Evolutionary conservation across 30 jellyfish, hydroid and myxozoan species (phyloP).

Genomic region (Catostylus mosaicus): DNA sequence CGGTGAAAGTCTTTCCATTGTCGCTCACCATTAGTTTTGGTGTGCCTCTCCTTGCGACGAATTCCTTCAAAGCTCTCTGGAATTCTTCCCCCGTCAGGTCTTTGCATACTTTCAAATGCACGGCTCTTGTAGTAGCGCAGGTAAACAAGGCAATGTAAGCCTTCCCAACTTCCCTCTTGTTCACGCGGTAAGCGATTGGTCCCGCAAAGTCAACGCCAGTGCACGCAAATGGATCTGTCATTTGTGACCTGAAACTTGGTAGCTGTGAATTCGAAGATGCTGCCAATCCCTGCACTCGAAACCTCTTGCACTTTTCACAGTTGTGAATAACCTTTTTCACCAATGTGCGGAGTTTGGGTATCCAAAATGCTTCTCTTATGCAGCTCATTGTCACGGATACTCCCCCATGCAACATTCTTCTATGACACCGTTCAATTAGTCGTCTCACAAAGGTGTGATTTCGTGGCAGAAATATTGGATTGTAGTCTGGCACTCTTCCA

Average conservation of each 20-base stretch:
- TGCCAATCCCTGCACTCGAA: constrained; percentile 35
- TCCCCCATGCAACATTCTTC: constrained; percentile 56
- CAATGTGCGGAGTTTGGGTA: constrained; percentile 29
- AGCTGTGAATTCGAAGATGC: constrained; percentile 45
- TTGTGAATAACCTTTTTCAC: constrained; percentile 8
- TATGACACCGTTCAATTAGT: constrained; percentile 49
- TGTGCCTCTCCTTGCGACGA: constrained; percentile 48
- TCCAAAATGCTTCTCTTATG: constrained; percentile 47
- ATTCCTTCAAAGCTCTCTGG: constrained; percentile 39
- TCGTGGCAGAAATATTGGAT: constrained; percentile 53
- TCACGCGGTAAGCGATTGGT: constrained; percentile 24
- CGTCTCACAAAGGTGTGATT: constrained; percentile 22
- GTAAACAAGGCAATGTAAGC: constrained; percentile 49
- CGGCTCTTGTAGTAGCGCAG: constrained; percentile 41
- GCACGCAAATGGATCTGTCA: constrained; percentile 22
- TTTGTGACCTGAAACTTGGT: constrained; percentile 37
- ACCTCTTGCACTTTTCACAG: constrained; percentile 23
- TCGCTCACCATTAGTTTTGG: constrained; percentile 55
- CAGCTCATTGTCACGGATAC: constrained; percentile 54
- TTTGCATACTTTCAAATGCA: constrained; percentile 39
- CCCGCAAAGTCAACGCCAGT: constrained; percentile 39
- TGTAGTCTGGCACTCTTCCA: constrained; percentile 53
- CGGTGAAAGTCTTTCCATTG: constrained; percentile 38
- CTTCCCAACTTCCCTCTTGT: not conserved
- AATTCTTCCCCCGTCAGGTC: constrained; percentile 56